Percentiles rank a stretch among this genome's conserved stretches.
phyloP scores from a whole-genome alignment of 2,888 invertebrate species.

The Catocala nupta region DNA sequence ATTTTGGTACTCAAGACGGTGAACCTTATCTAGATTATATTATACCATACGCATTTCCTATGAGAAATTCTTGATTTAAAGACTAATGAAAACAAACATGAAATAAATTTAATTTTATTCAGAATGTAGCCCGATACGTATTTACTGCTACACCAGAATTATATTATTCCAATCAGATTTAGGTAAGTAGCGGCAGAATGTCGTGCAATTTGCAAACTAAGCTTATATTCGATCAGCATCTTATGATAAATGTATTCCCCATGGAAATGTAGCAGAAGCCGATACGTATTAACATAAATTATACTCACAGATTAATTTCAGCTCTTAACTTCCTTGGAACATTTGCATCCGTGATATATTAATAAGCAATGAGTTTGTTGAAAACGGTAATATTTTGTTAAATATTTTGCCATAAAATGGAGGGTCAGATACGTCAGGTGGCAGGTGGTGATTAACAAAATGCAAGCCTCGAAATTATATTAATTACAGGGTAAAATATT shows the following conservation, averaged over 20 bases:
- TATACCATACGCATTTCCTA: no score
- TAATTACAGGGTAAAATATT: constrained; percentile 9
- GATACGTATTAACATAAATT: constrained; percentile 77
- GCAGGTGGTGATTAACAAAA: constrained; percentile 40
- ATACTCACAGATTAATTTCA: constrained; percentile 76
- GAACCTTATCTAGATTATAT: no score
- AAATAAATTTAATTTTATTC: no score
- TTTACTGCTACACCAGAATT: constrained; percentile 53
- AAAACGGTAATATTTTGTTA: constrained; percentile 31
- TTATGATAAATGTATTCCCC: constrained; percentile 73
- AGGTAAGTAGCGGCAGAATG: constrained; percentile 55
- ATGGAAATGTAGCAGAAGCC: constrained; percentile 70
- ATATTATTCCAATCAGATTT: constrained; percentile 67
- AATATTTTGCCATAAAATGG: constrained; percentile 29
- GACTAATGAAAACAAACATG: no score
- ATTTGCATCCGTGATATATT: constrained; percentile 49
- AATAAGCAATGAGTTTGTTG: constrained; percentile 49
- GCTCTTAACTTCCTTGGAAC: constrained; percentile 45
- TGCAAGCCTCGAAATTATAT: constrained; percentile 16
- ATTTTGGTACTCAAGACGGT: no score
- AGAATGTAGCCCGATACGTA: constrained; percentile 21
- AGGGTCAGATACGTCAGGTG: constrained; percentile 27
- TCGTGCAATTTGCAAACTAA: constrained; percentile 64
- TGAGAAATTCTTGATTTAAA: no score
- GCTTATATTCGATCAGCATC: constrained; percentile 73